These are phyloP conservation scores for Lagenorhynchus albirostris DNA, from an alignment of 2,113 vertebrate species.

Conservation along the genomic window DNA sequence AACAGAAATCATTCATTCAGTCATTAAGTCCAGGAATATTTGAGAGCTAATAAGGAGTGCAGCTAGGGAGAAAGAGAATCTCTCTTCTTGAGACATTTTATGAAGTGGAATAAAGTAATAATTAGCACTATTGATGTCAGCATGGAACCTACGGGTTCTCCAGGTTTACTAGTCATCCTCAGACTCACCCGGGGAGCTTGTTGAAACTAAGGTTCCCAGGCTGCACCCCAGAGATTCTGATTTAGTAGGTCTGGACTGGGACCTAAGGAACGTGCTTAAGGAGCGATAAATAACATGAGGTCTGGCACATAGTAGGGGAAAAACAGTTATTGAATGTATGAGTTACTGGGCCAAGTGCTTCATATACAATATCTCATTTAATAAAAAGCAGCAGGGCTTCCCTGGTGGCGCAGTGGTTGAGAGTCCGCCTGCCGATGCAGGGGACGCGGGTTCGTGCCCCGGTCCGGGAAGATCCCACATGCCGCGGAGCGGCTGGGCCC, in stretches of 20 bases:
- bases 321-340: not conserved
- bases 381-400: not conserved
- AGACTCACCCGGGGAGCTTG: not conserved
- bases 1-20: not conserved
- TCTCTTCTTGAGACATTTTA: not conserved
- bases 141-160: not conserved
- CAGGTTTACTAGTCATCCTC: not conserved
- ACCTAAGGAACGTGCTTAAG: not conserved
- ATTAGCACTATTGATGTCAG: not conserved
- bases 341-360: not conserved
- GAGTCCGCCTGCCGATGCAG: too few relatives aligned
- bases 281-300: not conserved
- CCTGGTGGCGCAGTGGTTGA: too few relatives aligned
- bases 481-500: too few relatives aligned
- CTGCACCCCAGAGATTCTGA: not conserved
- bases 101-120: not conserved
- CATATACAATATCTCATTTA: not conserved
- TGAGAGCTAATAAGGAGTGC: not conserved
- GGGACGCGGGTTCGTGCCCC: too few relatives aligned
- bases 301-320: too few relatives aligned
- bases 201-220: not conserved
- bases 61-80: not conserved
- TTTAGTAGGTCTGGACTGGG: not conserved
- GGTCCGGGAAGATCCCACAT: too few relatives aligned
- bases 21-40: not conserved